A percentile compares a stretch with the other conserved stretches of the same genome.
Evolutionary conservation across 2,888 invertebrate species (phyloP).

Genomic region (Protonemura montana): DNA sequence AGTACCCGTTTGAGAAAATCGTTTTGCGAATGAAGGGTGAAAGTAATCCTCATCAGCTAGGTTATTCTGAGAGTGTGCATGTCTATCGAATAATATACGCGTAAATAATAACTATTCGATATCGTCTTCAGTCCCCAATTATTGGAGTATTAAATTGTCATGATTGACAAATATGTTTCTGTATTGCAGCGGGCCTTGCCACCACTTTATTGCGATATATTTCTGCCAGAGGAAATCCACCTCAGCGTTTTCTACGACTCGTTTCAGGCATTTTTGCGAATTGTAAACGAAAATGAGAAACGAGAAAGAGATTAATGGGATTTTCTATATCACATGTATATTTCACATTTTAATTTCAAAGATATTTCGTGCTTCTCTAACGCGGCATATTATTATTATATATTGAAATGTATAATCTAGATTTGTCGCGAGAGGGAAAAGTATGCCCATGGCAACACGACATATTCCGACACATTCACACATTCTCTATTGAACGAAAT

Average conservation of each 20-base stretch:
- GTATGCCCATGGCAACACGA: constrained; percentile 1
- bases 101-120: not conserved
- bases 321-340: constrained; percentile 28
- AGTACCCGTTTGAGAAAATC: not conserved
- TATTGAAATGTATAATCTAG: constrained; percentile 30
- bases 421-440: not conserved
- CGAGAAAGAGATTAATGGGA: constrained; percentile 28
- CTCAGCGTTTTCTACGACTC: not conserved
- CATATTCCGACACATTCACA: constrained; percentile 38
- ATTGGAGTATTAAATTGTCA: not conserved
- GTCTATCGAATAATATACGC: not conserved
- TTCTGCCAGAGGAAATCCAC: not conserved
- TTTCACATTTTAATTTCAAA: constrained; percentile 39
- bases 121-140: not conserved
- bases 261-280: not conserved
- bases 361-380: constrained; percentile 28
- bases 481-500: constrained; percentile 54
- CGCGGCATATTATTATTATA: constrained; percentile 32
- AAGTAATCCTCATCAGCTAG: not conserved
- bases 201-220: not conserved
- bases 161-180: constrained; percentile 12
- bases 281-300: constrained; percentile 15
- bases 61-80: not conserved
- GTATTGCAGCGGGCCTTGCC: not conserved
- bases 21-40: not conserved